Evolutionary conservation across 2,888 invertebrate species (phyloP).

Genomic region (Phasia obesa): DNA sequence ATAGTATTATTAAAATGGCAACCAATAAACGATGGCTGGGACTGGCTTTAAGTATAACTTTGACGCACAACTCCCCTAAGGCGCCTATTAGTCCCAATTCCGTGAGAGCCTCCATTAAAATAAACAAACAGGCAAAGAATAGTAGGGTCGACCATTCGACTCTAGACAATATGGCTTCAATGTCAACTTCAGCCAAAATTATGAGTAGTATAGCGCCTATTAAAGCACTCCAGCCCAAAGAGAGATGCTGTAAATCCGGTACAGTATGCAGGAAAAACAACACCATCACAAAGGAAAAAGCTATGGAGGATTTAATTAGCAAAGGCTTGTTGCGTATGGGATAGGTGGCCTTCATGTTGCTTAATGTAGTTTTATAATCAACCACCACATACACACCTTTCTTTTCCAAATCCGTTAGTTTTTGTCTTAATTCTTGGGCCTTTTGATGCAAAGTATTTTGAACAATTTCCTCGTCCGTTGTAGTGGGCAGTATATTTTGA

Average conservation of each 20-base stretch:
- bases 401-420: conserved; percentile 84
- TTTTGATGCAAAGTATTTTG: conserved; percentile 88
- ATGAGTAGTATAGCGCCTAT: conserved; percentile 91
- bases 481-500: conserved; percentile 88
- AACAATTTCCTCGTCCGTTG: conserved; percentile 91
- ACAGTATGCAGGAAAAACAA: conserved; percentile 92
- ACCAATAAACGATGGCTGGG: conserved; percentile 86
- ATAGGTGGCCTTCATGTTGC: conserved; percentile 86
- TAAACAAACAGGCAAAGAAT: conserved; percentile 93
- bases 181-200: conserved; percentile 89
- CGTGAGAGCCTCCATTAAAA: conserved; percentile 94
- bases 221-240: conserved; percentile 93
- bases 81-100: conserved; percentile 90
- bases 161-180: conserved; percentile 90
- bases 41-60: conserved; percentile 85
- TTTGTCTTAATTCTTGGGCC: conserved; percentile 85
- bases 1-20: conserved; percentile 88
- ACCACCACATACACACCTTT: conserved; percentile 80
- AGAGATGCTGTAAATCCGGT: conserved; percentile 87
- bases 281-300: conserved; percentile 87
- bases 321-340: conserved; percentile 89
- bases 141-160: conserved; percentile 95
- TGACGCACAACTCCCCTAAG: conserved; percentile 88
- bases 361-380: conserved; percentile 85
- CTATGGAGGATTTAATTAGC: conserved; percentile 88